A percentile compares a stretch with the other conserved stretches of the same genome.
Conservation (phyloP, 2,113 vertebrate genomes). For the Noturus placidus region DNA sequence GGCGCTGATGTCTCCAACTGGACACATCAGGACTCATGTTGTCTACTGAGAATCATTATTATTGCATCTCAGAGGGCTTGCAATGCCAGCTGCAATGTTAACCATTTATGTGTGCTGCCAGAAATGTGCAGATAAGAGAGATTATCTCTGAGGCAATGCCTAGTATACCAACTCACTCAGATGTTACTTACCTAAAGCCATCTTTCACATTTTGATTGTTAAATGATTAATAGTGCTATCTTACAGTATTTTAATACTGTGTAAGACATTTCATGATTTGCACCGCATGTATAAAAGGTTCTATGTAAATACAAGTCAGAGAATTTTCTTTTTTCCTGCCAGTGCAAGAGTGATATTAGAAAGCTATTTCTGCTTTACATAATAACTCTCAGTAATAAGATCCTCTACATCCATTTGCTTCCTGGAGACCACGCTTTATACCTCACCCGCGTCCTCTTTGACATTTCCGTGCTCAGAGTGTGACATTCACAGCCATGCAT, state of each 20-base stretch:
- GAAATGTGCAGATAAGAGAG: slow-evolving; percentile 14
- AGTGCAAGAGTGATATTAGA: slow-evolving; percentile 17
- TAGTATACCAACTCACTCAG: background rate
- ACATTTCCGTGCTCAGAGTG: slow-evolving; percentile 47
- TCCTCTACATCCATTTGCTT: slow-evolving; percentile 8
- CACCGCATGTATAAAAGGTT: background rate
- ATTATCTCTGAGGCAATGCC: slow-evolving; percentile 5
- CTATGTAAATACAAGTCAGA: background rate
- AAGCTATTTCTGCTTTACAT: slow-evolving; percentile 4
- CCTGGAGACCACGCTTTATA: background rate
- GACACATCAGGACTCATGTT: slow-evolving; percentile 31
- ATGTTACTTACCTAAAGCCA: background rate
- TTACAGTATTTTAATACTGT: background rate
- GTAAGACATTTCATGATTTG: background rate
- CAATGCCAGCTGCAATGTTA: slow-evolving; percentile 29
- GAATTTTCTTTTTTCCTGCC: background rate
- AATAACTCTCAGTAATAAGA: slow-evolving; percentile 26
- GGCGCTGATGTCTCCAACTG: slow-evolving; percentile 20
- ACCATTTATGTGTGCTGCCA: slow-evolving; percentile 17
- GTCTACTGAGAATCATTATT: slow-evolving; percentile 42
- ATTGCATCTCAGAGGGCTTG: slow-evolving; percentile 30
- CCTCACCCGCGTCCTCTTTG: slow-evolving; percentile 29
- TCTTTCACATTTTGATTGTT: background rate
- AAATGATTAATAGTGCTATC: background rate
- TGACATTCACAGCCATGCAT: slow-evolving; percentile 51